Base-by-base conservation (phyloP, 2,113 vertebrate species). In the Sakesphorus luctuosus region DNA sequence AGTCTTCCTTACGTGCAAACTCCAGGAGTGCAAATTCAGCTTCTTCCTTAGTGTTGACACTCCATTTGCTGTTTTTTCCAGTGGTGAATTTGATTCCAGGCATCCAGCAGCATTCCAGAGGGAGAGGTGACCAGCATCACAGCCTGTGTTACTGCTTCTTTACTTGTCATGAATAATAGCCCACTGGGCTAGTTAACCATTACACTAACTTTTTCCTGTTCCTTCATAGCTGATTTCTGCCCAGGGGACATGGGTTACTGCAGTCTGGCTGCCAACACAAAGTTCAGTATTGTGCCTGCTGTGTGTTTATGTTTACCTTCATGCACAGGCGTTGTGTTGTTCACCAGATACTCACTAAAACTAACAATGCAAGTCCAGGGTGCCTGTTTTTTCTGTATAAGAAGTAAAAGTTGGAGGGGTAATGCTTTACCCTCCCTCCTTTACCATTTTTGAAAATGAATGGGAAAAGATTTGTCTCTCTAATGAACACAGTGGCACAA, bases 171-270 rank as follows among this genome's bases (percentile, higher is more conserved):
- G 85, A 97, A 90, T 96, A 96, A 94, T 82, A 94, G 82, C 76
- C 92, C 80, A 92, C 68, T 80, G 66, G 63, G 36, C 93, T 96
- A 84, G 97, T 98, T 97, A 97, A 97, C 98, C 81, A 96, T 96
- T 96, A 92, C 73, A 77, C 68, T 78, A 55, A 88, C 87, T 81
- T 87, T 88, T 87, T 95, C 91, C 87, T 91, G 56, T 92, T 95
- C 56, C 47, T 94, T 94, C 89, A 44, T 94, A 94, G 84, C 35
- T 96, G 93, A 90, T 95, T 93, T 77, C 68, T 97, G 66, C 72
- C 86, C 92, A 75, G 44, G 90, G 79, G 61, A 87, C 93, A 69
- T 93, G 93, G 84, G 81, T 87, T 94, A 63, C 85, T 1, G 3
- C 71, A 86, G 89, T 61, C 73, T 87, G 50, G 24, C 93, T 93